Evolutionary conservation across 2,888 invertebrate species (phyloP).

Genomic region (Caenorhabditis auriculariae): DNA sequence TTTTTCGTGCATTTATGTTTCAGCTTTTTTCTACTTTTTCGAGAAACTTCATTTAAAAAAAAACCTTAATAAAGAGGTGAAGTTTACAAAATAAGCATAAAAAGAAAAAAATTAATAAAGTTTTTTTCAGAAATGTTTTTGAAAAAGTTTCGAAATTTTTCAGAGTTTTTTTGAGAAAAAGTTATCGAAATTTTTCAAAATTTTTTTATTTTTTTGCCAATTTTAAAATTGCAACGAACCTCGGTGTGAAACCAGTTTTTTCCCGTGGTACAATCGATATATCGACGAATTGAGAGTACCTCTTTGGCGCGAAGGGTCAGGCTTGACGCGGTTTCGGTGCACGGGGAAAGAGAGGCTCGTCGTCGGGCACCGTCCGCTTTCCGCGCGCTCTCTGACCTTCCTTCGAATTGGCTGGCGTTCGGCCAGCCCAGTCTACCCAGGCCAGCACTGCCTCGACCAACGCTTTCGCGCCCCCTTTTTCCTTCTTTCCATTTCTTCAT

Average conservation of each 20-base stretch:
- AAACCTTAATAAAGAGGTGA: background rate
- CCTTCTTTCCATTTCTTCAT: background rate
- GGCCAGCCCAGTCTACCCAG: background rate
- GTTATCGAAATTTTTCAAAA: too few species aligned
- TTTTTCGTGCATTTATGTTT: too few species aligned
- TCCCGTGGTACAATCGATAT: slow-evolving; percentile 8
- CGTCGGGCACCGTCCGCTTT: slow-evolving; percentile 11
- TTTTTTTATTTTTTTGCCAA: background rate
- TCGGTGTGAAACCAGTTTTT: background rate
- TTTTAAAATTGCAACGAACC: background rate
- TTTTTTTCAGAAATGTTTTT: background rate
- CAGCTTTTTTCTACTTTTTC: too few species aligned
- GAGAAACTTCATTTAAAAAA: too few species aligned
- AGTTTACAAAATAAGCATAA: slow-evolving; percentile 1
- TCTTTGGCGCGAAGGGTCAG: slow-evolving; percentile 5
- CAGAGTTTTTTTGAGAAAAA: too few species aligned
- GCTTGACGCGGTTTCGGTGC: slow-evolving; percentile 5
- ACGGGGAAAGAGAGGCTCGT: background rate
- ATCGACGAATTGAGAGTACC: slow-evolving; percentile 11
- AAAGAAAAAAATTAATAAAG: background rate
- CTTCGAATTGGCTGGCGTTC: slow-evolving; percentile 6
- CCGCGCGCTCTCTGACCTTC: slow-evolving; percentile 12
- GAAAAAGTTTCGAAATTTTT: background rate
- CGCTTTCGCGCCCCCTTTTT: slow-evolving; percentile 1
- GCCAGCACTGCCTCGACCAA: background rate